These are phyloP conservation scores for Dolichomitus sp. DNA, from an alignment of 2,888 invertebrate species.

Conservation along the genomic window DNA sequence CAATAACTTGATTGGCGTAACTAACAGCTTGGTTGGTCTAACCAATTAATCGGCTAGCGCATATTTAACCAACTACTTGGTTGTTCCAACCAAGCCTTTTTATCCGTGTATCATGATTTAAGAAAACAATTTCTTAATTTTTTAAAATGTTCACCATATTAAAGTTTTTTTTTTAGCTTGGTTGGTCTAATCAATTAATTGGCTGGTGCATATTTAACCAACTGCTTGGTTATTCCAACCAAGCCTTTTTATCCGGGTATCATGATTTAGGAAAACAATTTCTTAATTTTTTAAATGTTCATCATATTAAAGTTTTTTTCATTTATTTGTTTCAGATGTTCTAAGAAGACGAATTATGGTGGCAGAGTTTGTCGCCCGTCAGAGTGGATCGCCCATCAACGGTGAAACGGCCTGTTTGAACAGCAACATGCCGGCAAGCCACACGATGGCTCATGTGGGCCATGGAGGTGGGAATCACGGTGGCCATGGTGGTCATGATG, in stretches of 20 bases:
- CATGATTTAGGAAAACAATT: not conserved
- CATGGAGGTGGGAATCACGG: constrained; percentile 76
- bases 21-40: too few relatives aligned
- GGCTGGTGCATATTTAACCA: too few relatives aligned
- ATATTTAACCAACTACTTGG: too few relatives aligned
- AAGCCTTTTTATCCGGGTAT: too few relatives aligned
- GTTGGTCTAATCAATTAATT: too few relatives aligned
- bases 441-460: constrained; percentile 84
- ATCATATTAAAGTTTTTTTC: not conserved
- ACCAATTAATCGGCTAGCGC: too few relatives aligned
- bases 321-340: constrained; percentile 81
- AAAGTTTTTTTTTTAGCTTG: not conserved
- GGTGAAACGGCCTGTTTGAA: constrained; percentile 90
- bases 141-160: not conserved
- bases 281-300: not conserved
- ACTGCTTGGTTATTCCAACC: too few relatives aligned
- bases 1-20: too few relatives aligned
- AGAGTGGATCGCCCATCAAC: constrained; percentile 90
- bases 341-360: constrained; percentile 91
- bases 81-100: too few relatives aligned
- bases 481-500: constrained; percentile 76
- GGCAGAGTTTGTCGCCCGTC: constrained; percentile 94
- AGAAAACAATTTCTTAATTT: not conserved
- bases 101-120: too few relatives aligned
- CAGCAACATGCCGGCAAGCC: constrained; percentile 84